Conservation (phyloP, 2,888 invertebrate genomes). For the Tinea trinotella region DNA sequence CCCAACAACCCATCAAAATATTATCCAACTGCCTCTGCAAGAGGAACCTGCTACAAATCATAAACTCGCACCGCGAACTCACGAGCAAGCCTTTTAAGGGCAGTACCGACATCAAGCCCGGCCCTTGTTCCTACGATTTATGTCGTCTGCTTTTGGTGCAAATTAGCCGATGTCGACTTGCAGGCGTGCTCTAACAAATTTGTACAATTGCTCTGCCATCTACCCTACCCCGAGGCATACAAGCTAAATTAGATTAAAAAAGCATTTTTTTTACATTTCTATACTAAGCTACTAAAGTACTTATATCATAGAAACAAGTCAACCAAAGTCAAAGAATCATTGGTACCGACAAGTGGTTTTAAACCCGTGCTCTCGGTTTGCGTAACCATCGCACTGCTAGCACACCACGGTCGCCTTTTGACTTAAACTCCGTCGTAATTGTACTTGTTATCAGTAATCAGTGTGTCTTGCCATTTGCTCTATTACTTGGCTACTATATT, state of each 20-base stretch:
- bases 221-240: neutral
- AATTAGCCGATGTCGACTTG: constrained; percentile 55
- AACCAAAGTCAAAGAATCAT: too few species aligned
- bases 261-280: neutral
- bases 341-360: too few species aligned
- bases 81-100: constrained; percentile 61
- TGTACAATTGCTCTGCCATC: constrained; percentile 27
- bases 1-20: neutral
- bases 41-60: constrained; percentile 48
- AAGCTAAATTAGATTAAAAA: neutral
- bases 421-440: too few species aligned
- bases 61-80: constrained; percentile 50
- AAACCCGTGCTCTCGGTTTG: too few species aligned
- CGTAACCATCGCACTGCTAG: too few species aligned
- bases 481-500: neutral
- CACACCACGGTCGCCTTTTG: too few species aligned
- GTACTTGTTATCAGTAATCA: neutral
- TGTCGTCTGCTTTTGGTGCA: constrained; percentile 57
- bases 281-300: neutral
- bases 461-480: neutral
- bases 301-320: too few species aligned
- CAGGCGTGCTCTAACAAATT: constrained; percentile 60
- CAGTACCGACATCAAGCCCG: constrained; percentile 42
- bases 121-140: constrained; percentile 58
- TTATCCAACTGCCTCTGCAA: neutral